Percentiles rank a stretch among this genome's conserved stretches.
Conservation (phyloP, 2,113 vertebrate species). For the Rhizomys pruinosus region DNA sequence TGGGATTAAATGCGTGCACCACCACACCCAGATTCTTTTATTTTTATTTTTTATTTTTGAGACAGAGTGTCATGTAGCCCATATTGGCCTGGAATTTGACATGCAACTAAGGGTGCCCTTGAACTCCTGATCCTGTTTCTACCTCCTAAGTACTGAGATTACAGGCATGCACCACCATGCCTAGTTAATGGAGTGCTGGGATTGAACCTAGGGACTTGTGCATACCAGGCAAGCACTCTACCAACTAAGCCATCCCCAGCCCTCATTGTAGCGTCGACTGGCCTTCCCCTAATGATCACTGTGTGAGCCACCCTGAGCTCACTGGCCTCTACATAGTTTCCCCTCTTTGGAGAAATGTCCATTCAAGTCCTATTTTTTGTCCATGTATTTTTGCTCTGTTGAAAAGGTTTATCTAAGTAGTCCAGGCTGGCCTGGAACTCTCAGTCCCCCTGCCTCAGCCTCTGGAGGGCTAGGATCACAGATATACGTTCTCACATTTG, state of each 20-base stretch:
- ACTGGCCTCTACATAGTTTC: not conserved
- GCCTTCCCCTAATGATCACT: not conserved
- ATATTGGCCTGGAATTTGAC: too few relatives aligned
- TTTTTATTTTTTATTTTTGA: too few relatives aligned
- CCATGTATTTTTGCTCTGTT: not conserved
- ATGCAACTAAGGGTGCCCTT: not conserved
- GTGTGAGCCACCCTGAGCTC: not conserved
- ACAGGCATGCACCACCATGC: not conserved
- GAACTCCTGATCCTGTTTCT: not conserved
- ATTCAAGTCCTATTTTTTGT: not conserved
- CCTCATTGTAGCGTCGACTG: not conserved
- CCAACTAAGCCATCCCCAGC: too few relatives aligned
- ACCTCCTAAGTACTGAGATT: too few relatives aligned
- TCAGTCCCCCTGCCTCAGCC: not conserved
- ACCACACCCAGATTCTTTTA: too few relatives aligned
- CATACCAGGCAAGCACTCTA: not conserved
- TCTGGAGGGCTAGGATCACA: not conserved
- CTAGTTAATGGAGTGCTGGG: not conserved
- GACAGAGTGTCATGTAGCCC: too few relatives aligned
- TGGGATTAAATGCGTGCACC: too few relatives aligned
- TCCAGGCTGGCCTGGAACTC: not conserved
- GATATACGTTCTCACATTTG: too few relatives aligned
- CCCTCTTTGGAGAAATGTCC: not conserved
- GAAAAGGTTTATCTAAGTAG: not conserved
- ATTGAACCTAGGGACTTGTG: not conserved